These are phyloP conservation scores for Amphipyra berbera DNA, from an alignment of 2,888 invertebrate genomes.

Conservation along the genomic window DNA sequence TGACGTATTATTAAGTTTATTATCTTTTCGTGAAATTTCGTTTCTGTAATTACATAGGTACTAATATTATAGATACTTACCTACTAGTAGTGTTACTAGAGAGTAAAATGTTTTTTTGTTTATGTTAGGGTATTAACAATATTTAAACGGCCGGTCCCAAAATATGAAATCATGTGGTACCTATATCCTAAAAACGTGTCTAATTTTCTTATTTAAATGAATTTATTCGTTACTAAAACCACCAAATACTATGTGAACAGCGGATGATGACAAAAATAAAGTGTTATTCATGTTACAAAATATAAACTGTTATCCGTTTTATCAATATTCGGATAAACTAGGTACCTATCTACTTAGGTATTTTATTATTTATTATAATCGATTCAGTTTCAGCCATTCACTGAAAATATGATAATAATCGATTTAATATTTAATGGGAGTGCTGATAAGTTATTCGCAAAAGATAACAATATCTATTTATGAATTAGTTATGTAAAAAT, in stretches of 20 bases:
- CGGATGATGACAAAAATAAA: too few species aligned
- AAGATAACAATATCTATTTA: constrained; percentile 29
- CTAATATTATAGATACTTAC: neutral
- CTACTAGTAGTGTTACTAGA: neutral
- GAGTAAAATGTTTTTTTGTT: constrained; percentile 35
- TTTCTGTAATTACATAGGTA: constrained; percentile 5
- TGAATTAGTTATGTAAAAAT: constrained; percentile 12
- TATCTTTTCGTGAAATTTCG: neutral
- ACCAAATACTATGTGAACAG: too few species aligned
- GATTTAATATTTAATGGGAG: constrained; percentile 18
- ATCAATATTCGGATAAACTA: neutral
- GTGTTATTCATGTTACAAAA: too few species aligned
- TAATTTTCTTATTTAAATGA: too few species aligned
- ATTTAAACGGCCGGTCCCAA: constrained; percentile 30
- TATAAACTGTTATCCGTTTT: neutral
- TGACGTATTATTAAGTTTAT: constrained; percentile 4
- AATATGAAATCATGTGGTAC: too few species aligned
- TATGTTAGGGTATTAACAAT: constrained; percentile 18
- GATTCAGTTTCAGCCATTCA: constrained; percentile 24
- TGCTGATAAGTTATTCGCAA: constrained; percentile 19
- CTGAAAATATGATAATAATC: constrained; percentile 6
- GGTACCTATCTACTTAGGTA: neutral
- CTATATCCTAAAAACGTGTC: too few species aligned
- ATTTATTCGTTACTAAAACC: too few species aligned
- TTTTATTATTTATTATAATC: neutral